A percentile compares a stretch with the other conserved stretches of the same genome.
Evolutionary conservation across 2,113 vertebrate species (phyloP).

Genomic region (Candoia aspera): DNA sequence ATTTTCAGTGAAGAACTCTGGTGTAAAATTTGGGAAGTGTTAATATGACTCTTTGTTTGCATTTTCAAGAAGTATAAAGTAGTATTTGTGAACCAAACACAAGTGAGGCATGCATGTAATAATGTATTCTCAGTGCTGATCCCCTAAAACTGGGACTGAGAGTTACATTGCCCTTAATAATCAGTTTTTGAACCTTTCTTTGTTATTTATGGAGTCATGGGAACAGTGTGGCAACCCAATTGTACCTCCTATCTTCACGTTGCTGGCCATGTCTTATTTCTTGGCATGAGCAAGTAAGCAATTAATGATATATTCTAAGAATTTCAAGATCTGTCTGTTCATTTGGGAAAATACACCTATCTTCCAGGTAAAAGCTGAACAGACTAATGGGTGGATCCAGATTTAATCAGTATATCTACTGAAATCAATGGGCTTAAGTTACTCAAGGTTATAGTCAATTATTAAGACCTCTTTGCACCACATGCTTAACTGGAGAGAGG

Average conservation of each 20-base stretch:
- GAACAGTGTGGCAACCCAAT: background rate
- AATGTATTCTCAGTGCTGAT: background rate
- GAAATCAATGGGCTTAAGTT: background rate
- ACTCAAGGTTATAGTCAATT: background rate
- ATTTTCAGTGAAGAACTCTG: no score
- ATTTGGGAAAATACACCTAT: background rate
- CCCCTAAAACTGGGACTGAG: background rate
- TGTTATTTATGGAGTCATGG: background rate
- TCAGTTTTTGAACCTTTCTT: background rate
- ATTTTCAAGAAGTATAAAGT: background rate
- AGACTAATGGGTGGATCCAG: background rate
- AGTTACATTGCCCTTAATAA: background rate
- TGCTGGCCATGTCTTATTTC: background rate
- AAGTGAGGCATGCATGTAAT: background rate
- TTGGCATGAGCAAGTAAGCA: background rate
- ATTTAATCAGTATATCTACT: background rate
- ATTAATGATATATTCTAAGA: background rate
- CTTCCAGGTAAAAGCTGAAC: background rate
- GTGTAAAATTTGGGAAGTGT: no score
- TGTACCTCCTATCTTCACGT: background rate
- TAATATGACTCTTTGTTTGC: background rate
- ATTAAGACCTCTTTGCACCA: background rate
- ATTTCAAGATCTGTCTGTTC: background rate
- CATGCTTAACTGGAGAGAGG: background rate
- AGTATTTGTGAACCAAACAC: background rate